phyloP scores from a whole-genome alignment of 2,797 vertebrate genomes.

The Syngnathus rostellatus region DNA sequence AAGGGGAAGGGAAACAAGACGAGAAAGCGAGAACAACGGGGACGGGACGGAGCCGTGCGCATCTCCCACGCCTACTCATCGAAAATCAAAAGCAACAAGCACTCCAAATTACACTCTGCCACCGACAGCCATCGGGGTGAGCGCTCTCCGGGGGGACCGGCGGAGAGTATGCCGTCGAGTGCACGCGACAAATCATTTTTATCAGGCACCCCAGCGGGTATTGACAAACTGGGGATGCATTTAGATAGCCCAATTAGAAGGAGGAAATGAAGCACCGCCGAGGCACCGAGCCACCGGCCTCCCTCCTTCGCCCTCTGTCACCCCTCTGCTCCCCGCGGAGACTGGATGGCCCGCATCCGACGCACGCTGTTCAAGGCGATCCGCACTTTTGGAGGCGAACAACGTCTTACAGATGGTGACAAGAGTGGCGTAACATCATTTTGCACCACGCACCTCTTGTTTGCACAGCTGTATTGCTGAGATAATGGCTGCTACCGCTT shows the following conservation, averaged over 20 bases:
- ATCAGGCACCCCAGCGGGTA: conserved; percentile 68
- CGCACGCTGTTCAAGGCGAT: neutral
- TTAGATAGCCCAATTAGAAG: conserved; percentile 78
- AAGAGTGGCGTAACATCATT: conserved; percentile 17
- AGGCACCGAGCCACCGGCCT: conserved; percentile 57
- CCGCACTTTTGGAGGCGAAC: neutral
- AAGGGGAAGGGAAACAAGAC: neutral
- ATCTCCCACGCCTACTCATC: conserved; percentile 28
- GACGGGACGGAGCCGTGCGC: conserved; percentile 12
- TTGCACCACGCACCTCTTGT: neutral
- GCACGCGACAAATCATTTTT: conserved; percentile 73
- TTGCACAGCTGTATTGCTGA: conserved; percentile 9
- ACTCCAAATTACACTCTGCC: conserved; percentile 56
- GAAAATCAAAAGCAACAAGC: conserved; percentile 46
- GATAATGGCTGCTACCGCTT: conserved; percentile 7
- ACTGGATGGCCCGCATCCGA: neutral
- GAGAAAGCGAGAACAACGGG: neutral
- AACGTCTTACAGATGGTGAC: neutral
- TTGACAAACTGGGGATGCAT: conserved; percentile 74
- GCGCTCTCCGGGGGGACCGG: conserved; percentile 47
- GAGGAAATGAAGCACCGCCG: conserved; percentile 67
- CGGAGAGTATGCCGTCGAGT: conserved; percentile 62
- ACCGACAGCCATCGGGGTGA: conserved; percentile 45
- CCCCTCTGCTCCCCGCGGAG: neutral
- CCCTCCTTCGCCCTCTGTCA: conserved; percentile 31